Conservation (phyloP, 2,797 vertebrate genomes). For the Sternotherus odoratus region DNA sequence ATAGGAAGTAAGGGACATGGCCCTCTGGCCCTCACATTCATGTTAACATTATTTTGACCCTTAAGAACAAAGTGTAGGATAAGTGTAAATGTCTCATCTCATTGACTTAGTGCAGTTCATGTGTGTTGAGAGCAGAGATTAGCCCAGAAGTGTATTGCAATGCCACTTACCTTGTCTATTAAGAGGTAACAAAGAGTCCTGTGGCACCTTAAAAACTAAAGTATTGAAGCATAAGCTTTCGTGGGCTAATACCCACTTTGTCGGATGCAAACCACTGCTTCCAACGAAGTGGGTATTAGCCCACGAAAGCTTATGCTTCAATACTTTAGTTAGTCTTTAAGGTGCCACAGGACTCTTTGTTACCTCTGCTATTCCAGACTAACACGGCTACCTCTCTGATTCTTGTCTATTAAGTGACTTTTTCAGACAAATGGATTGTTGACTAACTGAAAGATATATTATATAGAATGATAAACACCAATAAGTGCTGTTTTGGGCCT, state of each 20-base stretch:
- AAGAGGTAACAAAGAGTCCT: no score
- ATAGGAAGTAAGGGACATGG: background rate
- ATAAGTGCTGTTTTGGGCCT: fast-evolving
- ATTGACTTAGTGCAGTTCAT: background rate
- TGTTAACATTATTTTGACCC: background rate
- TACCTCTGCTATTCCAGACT: no score
- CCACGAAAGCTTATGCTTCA: no score
- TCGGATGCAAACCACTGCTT: no score
- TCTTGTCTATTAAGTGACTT: background rate
- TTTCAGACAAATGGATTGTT: background rate
- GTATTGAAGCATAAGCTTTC: no score
- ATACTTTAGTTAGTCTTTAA: no score
- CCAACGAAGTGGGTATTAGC: no score
- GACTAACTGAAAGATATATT: background rate
- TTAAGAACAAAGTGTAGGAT: background rate
- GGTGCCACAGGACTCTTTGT: no score
- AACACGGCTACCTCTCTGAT: no score
- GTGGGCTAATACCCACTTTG: no score
- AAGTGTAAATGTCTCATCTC: background rate
- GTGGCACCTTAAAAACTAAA: no score
- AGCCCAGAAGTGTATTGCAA: background rate
- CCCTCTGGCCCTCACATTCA: background rate
- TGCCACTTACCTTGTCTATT: background rate
- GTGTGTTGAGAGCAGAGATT: background rate
- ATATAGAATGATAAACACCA: background rate